Conservation (phyloP, 2,113 vertebrate genomes). For the Prunella himalayana region DNA sequence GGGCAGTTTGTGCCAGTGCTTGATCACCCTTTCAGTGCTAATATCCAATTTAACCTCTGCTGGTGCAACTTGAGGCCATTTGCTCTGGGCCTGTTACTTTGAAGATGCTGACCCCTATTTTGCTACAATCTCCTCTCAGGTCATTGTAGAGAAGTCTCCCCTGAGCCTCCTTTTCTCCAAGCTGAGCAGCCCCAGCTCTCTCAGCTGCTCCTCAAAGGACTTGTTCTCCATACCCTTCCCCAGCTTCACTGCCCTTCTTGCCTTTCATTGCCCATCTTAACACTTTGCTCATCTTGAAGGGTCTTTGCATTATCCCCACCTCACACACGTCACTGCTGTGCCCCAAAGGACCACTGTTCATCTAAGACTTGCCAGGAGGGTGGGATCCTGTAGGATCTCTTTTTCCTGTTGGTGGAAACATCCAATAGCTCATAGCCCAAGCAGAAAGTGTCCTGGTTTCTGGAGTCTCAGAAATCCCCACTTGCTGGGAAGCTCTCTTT, state of each 20-base stretch:
- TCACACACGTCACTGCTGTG: background rate
- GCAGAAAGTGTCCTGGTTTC: background rate
- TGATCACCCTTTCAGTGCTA: background rate
- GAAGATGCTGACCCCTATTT: background rate
- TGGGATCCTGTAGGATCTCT: background rate
- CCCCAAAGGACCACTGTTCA: fast-evolving
- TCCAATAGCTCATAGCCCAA: background rate
- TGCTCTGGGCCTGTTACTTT: background rate
- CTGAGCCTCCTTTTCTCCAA: background rate
- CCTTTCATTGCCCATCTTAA: background rate
- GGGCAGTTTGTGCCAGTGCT: background rate
- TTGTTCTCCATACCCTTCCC: background rate
- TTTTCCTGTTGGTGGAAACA: background rate
- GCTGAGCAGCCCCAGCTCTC: background rate
- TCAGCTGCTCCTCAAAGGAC: background rate
- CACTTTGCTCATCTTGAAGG: background rate
- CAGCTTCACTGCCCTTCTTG: background rate
- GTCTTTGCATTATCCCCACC: background rate
- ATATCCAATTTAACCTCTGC: background rate
- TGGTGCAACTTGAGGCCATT: background rate
- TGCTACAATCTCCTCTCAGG: background rate
- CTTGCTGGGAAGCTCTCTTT: background rate
- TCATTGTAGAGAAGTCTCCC: background rate
- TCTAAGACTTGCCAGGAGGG: background rate
- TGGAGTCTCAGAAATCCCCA: background rate